Base-by-base conservation (phyloP, 2,888 invertebrate species). In the Incurvaria masculella region DNA sequence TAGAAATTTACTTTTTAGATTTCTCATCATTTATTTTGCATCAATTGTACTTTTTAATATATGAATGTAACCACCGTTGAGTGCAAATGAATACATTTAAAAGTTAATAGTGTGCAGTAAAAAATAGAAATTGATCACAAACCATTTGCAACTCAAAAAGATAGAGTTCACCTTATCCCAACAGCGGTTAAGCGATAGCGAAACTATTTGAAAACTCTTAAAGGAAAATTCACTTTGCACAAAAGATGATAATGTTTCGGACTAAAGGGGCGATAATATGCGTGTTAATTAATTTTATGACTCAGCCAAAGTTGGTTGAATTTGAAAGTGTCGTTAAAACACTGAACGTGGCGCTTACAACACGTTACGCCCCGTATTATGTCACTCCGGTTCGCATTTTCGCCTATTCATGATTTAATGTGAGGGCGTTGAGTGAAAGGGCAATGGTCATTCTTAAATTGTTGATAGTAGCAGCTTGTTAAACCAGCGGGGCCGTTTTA, bases 151-250 rank as follows among this genome's bases (percentile, higher is more conserved):
- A n/a, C n/a, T n/a, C n/a, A n/a, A n/a, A n/a, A n/a, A n/a, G n/a
- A n/a, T n/a, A n/a, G n/a, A n/a, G n/a, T n/a, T n/a, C n/a, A n/a
- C n/a, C n/a, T n/a, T n/a, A n/a, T n/a, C n/a, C n/a, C n/a, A n/a
- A n/a, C n/a, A n/a, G 14, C 11, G 14, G 33, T 6, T 14, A n/a
- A 33, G 14, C 14, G 14, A 11, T n/a, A 8, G 11, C 33, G 3
- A 3, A 57, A 57, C 57, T 57, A 52, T 56, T 46, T 47, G 43
- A 49, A 56, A 53, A 52, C 57, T 51, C 55, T 55, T 52, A 48
- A 47, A 49, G 41, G 46, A 23, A 46, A 53, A 56, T 55, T 56
- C 55, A 55, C 51, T 53, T 55, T 56, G 53, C 43, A 44, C 49
- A 44, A 46, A 42, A 49, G 49, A 55, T 51, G 51, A 53, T 56